Evolutionary conservation across 2,888 invertebrate genomes (phyloP).

Genomic region (Oegoconia quadripuncta): DNA sequence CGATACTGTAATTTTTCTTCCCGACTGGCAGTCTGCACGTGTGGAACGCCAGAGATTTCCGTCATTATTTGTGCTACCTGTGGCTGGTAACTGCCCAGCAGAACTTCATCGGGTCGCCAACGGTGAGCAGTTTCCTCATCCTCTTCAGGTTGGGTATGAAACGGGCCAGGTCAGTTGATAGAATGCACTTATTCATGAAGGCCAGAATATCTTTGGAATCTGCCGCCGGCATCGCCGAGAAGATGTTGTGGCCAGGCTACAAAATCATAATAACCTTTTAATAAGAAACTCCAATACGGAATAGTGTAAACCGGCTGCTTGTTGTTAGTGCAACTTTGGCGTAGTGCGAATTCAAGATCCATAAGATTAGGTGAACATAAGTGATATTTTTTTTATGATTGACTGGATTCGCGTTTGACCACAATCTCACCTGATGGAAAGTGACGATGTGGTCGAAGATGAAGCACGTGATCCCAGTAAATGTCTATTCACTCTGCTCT

Average conservation of each 20-base stretch:
- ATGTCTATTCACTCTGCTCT: no score
- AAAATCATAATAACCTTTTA: slow-evolving; percentile 35
- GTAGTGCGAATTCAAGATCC: no score
- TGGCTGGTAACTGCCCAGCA: slow-evolving; percentile 83
- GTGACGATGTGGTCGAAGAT: no score
- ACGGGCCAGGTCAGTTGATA: slow-evolving; percentile 90
- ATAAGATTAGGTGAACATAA: no score
- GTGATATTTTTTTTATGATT: no score
- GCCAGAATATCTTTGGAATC: slow-evolving; percentile 89
- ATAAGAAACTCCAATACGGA: no score
- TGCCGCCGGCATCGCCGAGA: slow-evolving; percentile 83
- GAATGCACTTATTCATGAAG: slow-evolving; percentile 88
- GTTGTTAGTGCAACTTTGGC: not conserved
- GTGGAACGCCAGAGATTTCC: not conserved
- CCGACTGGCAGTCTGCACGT: not conserved
- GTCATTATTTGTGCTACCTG: slow-evolving; percentile 38
- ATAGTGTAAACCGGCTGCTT: not conserved
- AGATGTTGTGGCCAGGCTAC: slow-evolving; percentile 92
- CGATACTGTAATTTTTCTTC: not conserved
- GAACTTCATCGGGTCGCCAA: slow-evolving; percentile 73
- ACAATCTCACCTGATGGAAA: no score
- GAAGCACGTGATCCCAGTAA: no score
- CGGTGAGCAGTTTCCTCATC: slow-evolving; percentile 64
- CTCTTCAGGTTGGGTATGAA: slow-evolving; percentile 88
- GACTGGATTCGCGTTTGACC: no score